These are phyloP conservation scores for Tyria jacobaeae DNA, from an alignment of 2,888 invertebrate species.

Conservation along the genomic window DNA sequence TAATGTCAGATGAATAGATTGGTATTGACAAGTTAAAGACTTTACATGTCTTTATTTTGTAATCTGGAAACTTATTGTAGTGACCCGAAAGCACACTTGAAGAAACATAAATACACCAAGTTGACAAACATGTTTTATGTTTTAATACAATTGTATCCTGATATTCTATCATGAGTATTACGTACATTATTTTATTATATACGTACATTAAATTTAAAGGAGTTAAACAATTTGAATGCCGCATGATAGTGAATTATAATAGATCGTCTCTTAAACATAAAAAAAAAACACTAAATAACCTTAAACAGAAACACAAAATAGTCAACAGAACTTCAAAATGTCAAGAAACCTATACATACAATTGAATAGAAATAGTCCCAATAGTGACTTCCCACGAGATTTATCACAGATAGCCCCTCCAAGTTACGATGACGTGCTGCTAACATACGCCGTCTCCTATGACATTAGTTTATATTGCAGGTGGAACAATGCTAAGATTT, in stretches of 20 bases:
- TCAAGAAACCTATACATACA: slow-evolving; percentile 33
- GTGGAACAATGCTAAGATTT: slow-evolving; percentile 50
- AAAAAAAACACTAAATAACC: not conserved
- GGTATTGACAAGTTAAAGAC: too few relatives aligned
- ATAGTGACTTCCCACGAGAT: slow-evolving; percentile 40
- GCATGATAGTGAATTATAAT: too few relatives aligned
- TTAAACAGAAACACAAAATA: slow-evolving; percentile 1
- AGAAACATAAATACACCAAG: not conserved
- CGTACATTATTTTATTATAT: too few relatives aligned
- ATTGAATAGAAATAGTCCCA: slow-evolving; percentile 42
- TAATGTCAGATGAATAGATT: slow-evolving; percentile 10
- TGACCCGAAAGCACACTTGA: not conserved
- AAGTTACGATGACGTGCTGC: slow-evolving; percentile 52
- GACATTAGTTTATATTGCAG: slow-evolving; percentile 49
- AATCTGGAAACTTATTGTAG: not conserved
- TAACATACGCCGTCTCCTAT: slow-evolving; percentile 43
- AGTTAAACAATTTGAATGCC: not conserved
- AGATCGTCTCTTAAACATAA: not conserved
- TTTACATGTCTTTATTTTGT: not conserved
- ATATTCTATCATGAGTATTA: not conserved
- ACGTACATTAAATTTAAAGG: not conserved
- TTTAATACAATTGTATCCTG: not conserved
- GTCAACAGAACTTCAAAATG: not conserved
- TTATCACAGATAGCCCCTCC: slow-evolving; percentile 34
- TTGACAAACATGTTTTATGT: too few relatives aligned